Percentiles rank a stretch among this genome's conserved stretches.
These are phyloP conservation scores for Callipepla squamata DNA, from an alignment of 2,113 vertebrate genomes.

Conservation along the genomic window DNA sequence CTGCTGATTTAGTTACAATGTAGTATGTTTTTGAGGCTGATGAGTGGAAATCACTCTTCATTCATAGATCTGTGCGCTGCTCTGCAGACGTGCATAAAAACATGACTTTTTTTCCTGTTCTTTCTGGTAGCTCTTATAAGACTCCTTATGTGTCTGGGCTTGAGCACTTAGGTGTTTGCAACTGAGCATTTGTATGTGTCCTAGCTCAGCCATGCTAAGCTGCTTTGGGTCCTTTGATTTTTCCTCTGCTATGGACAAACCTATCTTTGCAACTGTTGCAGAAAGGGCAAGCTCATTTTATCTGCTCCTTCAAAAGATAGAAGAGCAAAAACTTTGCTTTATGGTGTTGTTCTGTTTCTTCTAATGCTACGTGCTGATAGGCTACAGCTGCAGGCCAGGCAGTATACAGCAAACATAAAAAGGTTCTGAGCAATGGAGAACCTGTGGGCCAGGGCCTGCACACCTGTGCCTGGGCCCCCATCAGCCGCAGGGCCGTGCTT, in stretches of 20 bases:
- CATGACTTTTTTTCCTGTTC: slow-evolving; percentile 28
- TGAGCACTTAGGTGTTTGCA: background rate
- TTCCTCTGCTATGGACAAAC: background rate
- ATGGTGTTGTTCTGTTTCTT: background rate
- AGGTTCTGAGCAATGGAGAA: background rate
- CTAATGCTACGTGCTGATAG: background rate
- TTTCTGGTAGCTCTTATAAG: slow-evolving; percentile 29
- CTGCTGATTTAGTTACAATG: slow-evolving; percentile 28
- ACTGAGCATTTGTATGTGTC: background rate
- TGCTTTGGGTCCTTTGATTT: background rate
- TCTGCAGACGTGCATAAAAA: background rate
- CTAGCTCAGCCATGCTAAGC: background rate
- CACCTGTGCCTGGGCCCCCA: background rate
- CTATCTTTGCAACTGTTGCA: background rate
- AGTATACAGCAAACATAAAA: background rate
- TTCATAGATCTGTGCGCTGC: background rate
- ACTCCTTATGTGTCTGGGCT: background rate
- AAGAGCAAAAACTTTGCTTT: background rate
- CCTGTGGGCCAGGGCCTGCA: background rate
- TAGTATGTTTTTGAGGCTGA: background rate
- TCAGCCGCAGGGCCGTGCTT: fast-evolving
- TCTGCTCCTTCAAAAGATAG: background rate
- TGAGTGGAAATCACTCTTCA: slow-evolving; percentile 35
- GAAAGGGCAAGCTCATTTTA: background rate
- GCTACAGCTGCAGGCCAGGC: background rate